phyloP scores from a whole-genome alignment of 2,113 vertebrate genomes.

The Phalacrocorax aristotelis region DNA sequence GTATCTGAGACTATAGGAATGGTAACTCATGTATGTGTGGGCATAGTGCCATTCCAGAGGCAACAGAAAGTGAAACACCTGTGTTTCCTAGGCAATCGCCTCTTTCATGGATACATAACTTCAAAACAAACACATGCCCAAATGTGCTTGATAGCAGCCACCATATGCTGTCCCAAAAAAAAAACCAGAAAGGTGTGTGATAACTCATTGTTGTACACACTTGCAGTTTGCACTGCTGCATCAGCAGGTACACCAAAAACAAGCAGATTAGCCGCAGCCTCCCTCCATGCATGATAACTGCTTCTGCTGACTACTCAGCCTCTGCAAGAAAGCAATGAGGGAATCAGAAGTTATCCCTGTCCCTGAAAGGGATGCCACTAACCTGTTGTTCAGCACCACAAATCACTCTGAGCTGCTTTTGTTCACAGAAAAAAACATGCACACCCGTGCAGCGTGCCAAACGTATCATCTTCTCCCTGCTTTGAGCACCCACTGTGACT shows the following conservation, averaged over 20 bases:
- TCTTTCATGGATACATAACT: not conserved
- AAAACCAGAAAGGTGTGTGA: rapidly evolving
- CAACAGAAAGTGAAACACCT: not conserved
- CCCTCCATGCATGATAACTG: rapidly evolving
- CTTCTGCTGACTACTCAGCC: not conserved
- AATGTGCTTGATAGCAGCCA: not conserved
- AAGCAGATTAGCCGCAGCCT: not conserved
- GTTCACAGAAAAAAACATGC: not conserved
- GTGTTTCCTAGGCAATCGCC: not conserved
- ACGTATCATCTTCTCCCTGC: not conserved
- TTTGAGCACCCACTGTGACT: not conserved
- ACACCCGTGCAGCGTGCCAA: rapidly evolving
- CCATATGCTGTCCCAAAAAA: not conserved
- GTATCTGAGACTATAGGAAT: not conserved
- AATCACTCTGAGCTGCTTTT: not conserved
- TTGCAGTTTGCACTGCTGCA: not conserved
- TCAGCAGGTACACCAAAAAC: not conserved
- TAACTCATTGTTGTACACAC: rapidly evolving
- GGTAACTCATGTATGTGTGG: not conserved
- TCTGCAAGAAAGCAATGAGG: not conserved
- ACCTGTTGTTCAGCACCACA: not conserved
- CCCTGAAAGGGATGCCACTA: not conserved
- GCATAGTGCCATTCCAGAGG: not conserved
- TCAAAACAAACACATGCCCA: not conserved
- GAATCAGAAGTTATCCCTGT: not conserved